phyloP scores from a whole-genome alignment of 2,888 invertebrate species.

The Galeruca laticollis region DNA sequence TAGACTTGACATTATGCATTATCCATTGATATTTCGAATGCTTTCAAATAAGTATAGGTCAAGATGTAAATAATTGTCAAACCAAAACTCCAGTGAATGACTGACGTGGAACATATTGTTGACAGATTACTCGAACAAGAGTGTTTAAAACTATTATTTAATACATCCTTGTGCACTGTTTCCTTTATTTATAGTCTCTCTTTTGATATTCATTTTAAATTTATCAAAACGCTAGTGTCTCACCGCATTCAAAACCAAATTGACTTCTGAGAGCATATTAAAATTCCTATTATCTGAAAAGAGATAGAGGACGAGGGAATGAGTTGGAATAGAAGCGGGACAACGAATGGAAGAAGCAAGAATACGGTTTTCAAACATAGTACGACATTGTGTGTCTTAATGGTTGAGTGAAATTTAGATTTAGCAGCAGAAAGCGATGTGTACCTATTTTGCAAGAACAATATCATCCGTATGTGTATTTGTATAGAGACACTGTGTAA shows the following conservation, averaged over 20 bases:
- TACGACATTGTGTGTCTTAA: slow-evolving; percentile 21
- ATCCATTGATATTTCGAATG: too few relatives aligned
- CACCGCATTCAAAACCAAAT: slow-evolving; percentile 6
- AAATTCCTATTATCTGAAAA: slow-evolving; percentile 14
- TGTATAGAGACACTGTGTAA: slow-evolving; percentile 25
- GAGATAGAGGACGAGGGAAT: neutral
- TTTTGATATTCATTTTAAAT: neutral
- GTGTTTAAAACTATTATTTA: neutral
- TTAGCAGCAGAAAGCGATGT: slow-evolving; percentile 21
- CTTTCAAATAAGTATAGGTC: too few relatives aligned
- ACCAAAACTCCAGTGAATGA: neutral
- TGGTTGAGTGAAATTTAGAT: slow-evolving; percentile 25
- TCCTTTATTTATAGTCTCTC: neutral
- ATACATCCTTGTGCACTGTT: neutral
- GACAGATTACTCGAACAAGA: neutral
- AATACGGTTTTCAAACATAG: slow-evolving; percentile 19
- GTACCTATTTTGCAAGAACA: slow-evolving; percentile 35
- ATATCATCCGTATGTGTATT: slow-evolving; percentile 25
- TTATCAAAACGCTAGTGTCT: slow-evolving; percentile 2
- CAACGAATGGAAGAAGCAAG: neutral
- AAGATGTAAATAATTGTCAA: too few relatives aligned
- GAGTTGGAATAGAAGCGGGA: neutral
- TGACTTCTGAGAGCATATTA: slow-evolving; percentile 11
- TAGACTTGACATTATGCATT: too few relatives aligned
- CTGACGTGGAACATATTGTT: neutral